Base-by-base conservation (phyloP, 2,888 invertebrate species). In the Spisula solida region DNA sequence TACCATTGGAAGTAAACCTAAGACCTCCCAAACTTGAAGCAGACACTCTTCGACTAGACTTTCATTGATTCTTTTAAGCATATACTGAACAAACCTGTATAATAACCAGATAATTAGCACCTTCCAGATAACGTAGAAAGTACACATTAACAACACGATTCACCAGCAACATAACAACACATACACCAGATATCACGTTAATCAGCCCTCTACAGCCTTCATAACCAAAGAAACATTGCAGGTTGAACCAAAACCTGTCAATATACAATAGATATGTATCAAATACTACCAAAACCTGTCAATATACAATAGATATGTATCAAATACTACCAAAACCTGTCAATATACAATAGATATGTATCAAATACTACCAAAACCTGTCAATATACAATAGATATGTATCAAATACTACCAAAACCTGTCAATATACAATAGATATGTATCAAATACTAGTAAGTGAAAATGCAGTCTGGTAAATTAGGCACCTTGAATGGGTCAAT, bases 91-190 rank as follows among this genome's bases (percentile, higher is more conserved):
- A 87, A 89, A 95, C 95, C 88, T 90, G 90, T 20, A 95, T 93
- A 55, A 95, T 93, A 51, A 93, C 91, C 56, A 94, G 90, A 84
- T 93, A 95, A 89, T 94, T 95, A 51, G 95, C 94, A 18, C 95
- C 95, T 87, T 95, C 95, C 14, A 94, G 91, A 85, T 93, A 91
- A 12, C 93, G 86, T 88, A 95, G 92, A 55, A 95, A 93, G 29
- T 93, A 91, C 12, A 94, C 86, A 47, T 91, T 91, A 34, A 91
- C 86, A 6, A 94, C 34, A 29, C 93, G 90, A 55, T 90, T 94
- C 25, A 94, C 47, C 4, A 93, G 66, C 86, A 92, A 87, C 34
- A 86, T 84, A 0, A 89, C 48, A n/a, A 91, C 92, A 88, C 93
- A 92, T 6, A 89, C 29, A 81, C 92, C 91, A 18, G 94, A 93